Evolutionary conservation across 2,113 vertebrate genomes (phyloP).

Genomic region (Etia nguti): DNA sequence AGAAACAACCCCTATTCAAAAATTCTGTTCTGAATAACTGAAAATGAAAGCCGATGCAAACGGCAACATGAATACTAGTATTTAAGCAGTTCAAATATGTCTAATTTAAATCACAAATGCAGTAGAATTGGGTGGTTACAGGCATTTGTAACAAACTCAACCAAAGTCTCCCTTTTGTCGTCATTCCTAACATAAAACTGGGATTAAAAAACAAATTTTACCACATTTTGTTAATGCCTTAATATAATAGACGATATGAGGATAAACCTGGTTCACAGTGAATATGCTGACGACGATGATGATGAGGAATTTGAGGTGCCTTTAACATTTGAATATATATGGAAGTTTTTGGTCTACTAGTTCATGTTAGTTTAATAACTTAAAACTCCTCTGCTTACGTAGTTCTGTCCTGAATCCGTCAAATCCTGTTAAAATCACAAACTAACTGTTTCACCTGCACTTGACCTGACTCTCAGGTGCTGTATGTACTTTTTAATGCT

Average conservation of each 20-base stretch:
- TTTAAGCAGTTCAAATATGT: no score
- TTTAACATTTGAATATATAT: not conserved
- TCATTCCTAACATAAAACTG: not conserved
- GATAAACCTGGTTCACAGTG: not conserved
- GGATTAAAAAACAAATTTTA: not conserved
- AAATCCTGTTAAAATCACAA: not conserved
- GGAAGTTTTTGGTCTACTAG: not conserved
- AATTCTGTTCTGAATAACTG: not conserved
- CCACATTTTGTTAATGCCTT: not conserved
- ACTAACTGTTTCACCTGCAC: not conserved
- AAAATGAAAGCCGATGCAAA: not conserved
- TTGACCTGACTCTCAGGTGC: not conserved
- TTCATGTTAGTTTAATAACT: not conserved
- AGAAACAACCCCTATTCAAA: not conserved
- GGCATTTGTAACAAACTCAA: not conserved
- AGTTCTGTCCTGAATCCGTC: not conserved
- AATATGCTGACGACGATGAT: fast-evolving
- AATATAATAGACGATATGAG: not conserved
- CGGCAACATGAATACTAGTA: not conserved
- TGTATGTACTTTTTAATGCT: not conserved
- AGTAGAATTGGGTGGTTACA: not conserved
- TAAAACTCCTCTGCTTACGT: not conserved
- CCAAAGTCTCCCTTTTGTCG: not conserved
- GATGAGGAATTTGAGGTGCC: not conserved
- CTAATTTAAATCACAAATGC: not conserved